Percentiles rank a stretch among this genome's conserved stretches.
Conservation (phyloP, 2,888 invertebrate genomes). For the Fragum sueziense region DNA sequence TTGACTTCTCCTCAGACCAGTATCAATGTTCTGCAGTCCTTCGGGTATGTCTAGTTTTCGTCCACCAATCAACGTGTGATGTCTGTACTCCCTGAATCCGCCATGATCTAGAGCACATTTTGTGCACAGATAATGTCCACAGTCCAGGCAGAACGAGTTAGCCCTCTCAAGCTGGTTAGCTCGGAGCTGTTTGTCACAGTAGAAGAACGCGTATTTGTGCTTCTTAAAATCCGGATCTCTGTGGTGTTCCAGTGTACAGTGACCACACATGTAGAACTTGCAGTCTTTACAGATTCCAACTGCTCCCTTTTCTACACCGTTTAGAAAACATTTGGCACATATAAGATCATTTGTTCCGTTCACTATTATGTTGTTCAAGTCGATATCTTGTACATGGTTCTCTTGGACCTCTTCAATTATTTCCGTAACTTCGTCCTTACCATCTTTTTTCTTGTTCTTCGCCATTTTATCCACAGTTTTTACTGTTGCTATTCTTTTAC, state of each 20-base stretch:
- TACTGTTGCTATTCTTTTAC: not conserved
- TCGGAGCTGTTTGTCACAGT: conserved; percentile 34
- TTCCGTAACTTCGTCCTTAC: not conserved
- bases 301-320: conserved; percentile 29
- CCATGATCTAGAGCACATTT: conserved; percentile 51
- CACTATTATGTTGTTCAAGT: conserved; percentile 19
- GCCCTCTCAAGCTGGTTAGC: conserved; percentile 37
- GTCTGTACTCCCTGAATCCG: conserved; percentile 44
- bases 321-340: conserved; percentile 41
- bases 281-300: conserved; percentile 52
- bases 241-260: conserved; percentile 30
- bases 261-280: conserved; percentile 43
- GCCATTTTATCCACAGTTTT: not conserved
- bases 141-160: conserved; percentile 50
- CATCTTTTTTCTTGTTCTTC: not conserved
- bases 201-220: conserved; percentile 47
- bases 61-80: conserved; percentile 49
- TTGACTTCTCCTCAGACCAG: conserved; percentile 9
- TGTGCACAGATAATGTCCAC: conserved; percentile 49
- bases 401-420: not conserved
- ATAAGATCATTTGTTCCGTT: conserved; percentile 56
- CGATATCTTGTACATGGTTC: not conserved
- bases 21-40: not conserved
- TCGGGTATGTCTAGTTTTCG: conserved; percentile 11
- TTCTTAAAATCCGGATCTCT: not conserved